These are phyloP conservation scores for Blastobasis lacticolella DNA, from an alignment of 2,888 invertebrate genomes.

Conservation along the genomic window DNA sequence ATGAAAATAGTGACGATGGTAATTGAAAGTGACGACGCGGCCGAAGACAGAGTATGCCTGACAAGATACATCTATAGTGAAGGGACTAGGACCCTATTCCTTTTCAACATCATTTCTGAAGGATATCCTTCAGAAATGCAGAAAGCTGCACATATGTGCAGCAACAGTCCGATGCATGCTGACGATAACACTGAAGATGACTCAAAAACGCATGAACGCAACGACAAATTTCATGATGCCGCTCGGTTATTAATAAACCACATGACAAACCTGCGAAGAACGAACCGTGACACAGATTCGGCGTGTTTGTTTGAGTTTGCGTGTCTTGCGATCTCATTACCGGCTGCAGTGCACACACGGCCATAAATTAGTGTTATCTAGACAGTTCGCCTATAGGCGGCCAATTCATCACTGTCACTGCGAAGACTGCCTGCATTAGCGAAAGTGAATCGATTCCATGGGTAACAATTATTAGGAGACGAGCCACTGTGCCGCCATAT, in stretches of 20 bases:
- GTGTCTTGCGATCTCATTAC: constrained; percentile 43
- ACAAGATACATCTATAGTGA: too few relatives aligned
- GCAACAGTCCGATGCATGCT: too few relatives aligned
- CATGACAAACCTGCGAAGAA: constrained; percentile 16
- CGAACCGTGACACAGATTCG: constrained; percentile 33
- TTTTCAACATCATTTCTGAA: too few relatives aligned
- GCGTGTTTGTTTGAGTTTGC: constrained; percentile 20
- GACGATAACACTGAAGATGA: too few relatives aligned
- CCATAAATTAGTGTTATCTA: constrained; percentile 68
- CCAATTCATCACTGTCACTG: constrained; percentile 62
- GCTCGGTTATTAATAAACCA: constrained; percentile 3
- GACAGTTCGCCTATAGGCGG: constrained; percentile 53
- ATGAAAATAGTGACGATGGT: too few relatives aligned
- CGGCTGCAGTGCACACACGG: constrained; percentile 36
- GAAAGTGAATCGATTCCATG: constrained; percentile 46
- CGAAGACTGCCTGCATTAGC: constrained; percentile 34
- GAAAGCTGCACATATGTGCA: too few relatives aligned
- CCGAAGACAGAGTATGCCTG: too few relatives aligned
- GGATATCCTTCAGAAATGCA: too few relatives aligned
- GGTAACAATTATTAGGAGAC: constrained; percentile 19
- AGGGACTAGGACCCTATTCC: too few relatives aligned
- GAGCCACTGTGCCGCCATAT: constrained; percentile 9
- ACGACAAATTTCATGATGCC: too few relatives aligned
- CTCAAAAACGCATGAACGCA: too few relatives aligned
- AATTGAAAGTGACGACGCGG: too few relatives aligned